Base-by-base conservation (phyloP, 1,140 invertebrate species). In the Bombus picipes region DNA sequence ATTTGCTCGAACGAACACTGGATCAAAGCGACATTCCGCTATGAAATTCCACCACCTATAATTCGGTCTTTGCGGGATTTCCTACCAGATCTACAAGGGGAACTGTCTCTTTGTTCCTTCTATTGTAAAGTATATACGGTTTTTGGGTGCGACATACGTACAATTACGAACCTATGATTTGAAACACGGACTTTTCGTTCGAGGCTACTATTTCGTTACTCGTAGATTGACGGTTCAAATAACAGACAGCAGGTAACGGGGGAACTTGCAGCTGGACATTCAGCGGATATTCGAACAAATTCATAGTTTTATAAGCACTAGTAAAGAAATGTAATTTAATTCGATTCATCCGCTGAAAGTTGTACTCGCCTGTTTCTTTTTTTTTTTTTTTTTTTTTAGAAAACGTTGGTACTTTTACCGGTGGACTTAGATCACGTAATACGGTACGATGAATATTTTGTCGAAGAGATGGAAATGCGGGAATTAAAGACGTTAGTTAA, bases 1-100 rank as follows among this genome's bases (percentile, higher is more conserved):
- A 73, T 39, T 66, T 62, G 59, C 37, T 59, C 53, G 15, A 25
- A 32, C n/a, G 18, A 73, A 73, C 59, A 22, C 8, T 18, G 78
- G 70, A 80, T 77, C 65, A 86, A 89, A 83, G 47, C 65, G 59
- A 82, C 70, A 59, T 85, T 78, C 25, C 59, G 41, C 25, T 8
- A 12, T 47, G 4, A 34, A 57, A 71, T 12, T 32, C 32, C 22
- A 22, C 13, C 59, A 9, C 34, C 57, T 73, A 62, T 81, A 81
- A 85, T 81, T 80, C 39, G 53, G 32, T 73, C 72, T 82, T 82
- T 39, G 72, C 72, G 59, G 59, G 72, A 82, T 76, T 47, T 82
- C 25, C 32, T 70, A 12, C 25, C 34, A n/a, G 18, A 32, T 41
- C n/a, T 39, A 43, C n/a, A 2, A 34, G n/a, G 28, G 59, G n/a